Base-by-base conservation (phyloP, 1,140 invertebrate genomes). In the Uloborus diversus region DNA sequence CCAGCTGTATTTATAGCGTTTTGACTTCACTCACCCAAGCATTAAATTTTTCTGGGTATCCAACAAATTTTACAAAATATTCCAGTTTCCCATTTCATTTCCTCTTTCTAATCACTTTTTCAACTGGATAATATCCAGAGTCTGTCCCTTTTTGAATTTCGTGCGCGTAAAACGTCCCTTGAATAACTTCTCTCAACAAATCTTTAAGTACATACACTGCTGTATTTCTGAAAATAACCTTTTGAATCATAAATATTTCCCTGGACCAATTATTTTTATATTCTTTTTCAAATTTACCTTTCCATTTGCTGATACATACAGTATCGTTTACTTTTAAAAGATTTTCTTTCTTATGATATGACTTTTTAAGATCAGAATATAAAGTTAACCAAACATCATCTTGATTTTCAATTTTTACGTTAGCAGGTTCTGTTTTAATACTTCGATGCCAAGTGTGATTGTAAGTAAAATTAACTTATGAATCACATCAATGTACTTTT, bases 391-490 rank as follows among this genome's bases (percentile, higher is more conserved):
- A 53, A 17, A 4, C 20, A 20, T 53, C 17, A 17, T 53, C n/a
- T 4, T 20, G 13, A 81, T 86, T 85, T 90, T 56, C 20, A 23
- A 68, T 33, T 81, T 68, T 85, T 9, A 87, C 85, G 33, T 86
- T 66, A 42, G 80, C 78, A n/a, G 88, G 88, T 47, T 78, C 83
- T 81, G 85, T 85, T 82, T 82, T 82, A 14, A 88, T 88, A 17
- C 84, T 87, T 65, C 85, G 49, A 85, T 89, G 87, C 73, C 80
- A 81, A 37, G 81, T 85, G 57, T 85, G 83, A 84, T 89, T 89
- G 80, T 89, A 89, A 25, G 82, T 57, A 20, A 84, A 17, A 86
- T 82, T 28, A 88, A 30, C 37, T 86, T 53, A n/a, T 76, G 53
- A 56, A 88, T 82, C 5, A 85, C 84, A 81, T 86, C 73, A 4